Conservation (phyloP, 2,888 invertebrate genomes). For the Orthosia gracilis region DNA sequence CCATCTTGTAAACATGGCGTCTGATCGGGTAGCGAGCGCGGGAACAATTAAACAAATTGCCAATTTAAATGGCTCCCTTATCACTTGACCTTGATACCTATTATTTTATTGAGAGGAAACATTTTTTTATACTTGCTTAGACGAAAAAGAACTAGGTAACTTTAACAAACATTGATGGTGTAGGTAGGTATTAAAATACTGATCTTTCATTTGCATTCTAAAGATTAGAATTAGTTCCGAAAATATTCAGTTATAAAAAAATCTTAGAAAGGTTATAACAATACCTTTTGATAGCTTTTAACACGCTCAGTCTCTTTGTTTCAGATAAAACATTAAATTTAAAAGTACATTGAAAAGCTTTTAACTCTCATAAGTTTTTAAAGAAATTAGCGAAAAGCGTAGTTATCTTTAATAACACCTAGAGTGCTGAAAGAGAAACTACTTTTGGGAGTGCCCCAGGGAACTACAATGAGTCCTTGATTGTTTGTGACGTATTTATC, state of each 20-base stretch:
- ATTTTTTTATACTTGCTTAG: conserved; percentile 6
- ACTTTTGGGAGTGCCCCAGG: conserved; percentile 15
- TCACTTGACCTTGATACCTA: conserved; percentile 47
- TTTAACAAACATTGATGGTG: not conserved
- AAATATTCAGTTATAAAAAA: not conserved
- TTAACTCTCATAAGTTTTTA: not conserved
- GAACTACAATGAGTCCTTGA: not conserved
- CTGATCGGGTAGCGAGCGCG: conserved; percentile 63
- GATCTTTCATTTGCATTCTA: not conserved
- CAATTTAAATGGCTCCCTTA: conserved; percentile 70
- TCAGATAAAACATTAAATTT: too few relatives aligned
- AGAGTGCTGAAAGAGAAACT: not conserved
- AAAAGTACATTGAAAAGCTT: not conserved
- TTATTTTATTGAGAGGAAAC: conserved; percentile 20
- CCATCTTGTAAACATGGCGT: conserved; percentile 87
- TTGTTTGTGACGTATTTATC: not conserved
- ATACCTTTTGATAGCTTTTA: not conserved
- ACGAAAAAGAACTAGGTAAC: not conserved
- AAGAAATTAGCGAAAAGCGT: not conserved
- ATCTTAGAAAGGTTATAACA: not conserved
- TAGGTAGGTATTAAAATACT: too few relatives aligned
- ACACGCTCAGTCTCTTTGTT: not conserved
- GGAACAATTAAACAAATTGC: conserved; percentile 74
- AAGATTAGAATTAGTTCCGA: not conserved
- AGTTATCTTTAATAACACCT: not conserved